Base-by-base conservation (phyloP, 92 coral and sea anemone genomes). In the Zoanthus sociatus region DNA sequence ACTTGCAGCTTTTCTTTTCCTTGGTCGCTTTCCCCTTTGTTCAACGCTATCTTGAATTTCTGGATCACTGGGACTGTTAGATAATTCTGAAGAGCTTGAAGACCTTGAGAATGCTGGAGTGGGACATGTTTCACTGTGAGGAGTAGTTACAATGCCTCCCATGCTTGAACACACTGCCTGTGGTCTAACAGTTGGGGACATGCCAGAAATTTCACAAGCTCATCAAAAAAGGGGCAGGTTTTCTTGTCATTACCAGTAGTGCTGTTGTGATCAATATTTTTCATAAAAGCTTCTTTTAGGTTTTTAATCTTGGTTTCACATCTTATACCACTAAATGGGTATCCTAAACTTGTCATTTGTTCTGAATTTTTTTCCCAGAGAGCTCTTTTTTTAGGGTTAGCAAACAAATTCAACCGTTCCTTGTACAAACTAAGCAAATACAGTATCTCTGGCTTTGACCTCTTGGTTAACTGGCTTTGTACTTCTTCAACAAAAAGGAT, bases 101-200 rank as follows among this genome's bases (percentile, higher is more conserved):
- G 60, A 15, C 20, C 70, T 63, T 17, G 70, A 63, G 70, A 30
- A 6, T 13, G 0, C 60, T 71, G 76, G 76, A 17, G 33, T 44
- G 44, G 76, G 17, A 71, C 33, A 33, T 0, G 56, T 11, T 45
- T 47, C 78, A 45, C 42, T 46, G 30, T 26, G 12, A 15, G 30
- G 31, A 74, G 78, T 47, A 0, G 6, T 72, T 33, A 48, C 58
- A 74, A 45, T 46, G 32, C 78, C 78, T 33, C 46, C 56, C 46
- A 86, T 87, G 67, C 74, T 78, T 33, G 90, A 87, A 82, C 90
- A 87, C 42, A 77, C 85, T 64, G 90, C 75, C 8, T 50, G 63
- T 17, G 90, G 90, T 63, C 18, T 26, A 63, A 87, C 78, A 9
- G 32, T 66, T 78, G 90, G 90, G 30, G 71, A 63, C 56, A 71